Percentiles rank a stretch among this genome's conserved stretches.
Evolutionary conservation across 2,797 vertebrate species (phyloP).

Genomic region (Dromococcyx pavoninus): DNA sequence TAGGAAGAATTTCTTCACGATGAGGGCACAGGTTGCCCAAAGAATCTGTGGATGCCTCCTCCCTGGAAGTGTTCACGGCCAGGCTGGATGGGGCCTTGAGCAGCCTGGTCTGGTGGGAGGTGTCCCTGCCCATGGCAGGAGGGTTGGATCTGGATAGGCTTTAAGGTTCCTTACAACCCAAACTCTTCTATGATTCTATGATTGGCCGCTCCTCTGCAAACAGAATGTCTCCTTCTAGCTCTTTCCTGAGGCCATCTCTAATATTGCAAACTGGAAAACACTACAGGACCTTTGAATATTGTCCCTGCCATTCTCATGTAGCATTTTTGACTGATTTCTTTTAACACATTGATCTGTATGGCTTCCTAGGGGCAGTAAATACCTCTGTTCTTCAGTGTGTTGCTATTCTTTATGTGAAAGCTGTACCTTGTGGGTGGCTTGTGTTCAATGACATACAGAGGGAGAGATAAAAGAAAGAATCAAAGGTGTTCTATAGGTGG

Average conservation of each 20-base stretch:
- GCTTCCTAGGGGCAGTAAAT: neutral
- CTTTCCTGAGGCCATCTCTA: neutral
- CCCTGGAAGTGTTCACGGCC: too few relatives aligned
- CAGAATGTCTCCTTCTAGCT: neutral
- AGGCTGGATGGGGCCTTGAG: too few relatives aligned
- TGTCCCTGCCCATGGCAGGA: too few relatives aligned
- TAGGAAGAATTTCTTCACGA: too few relatives aligned
- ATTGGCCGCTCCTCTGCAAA: neutral
- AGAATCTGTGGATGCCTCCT: too few relatives aligned
- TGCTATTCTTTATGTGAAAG: neutral
- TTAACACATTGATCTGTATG: neutral
- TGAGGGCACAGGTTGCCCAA: too few relatives aligned
- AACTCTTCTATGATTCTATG: too few relatives aligned
- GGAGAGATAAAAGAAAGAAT: neutral
- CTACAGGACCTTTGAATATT: neutral
- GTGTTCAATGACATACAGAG: neutral
- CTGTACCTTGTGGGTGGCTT: neutral
- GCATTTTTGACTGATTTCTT: neutral
- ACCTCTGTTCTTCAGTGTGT: neutral
- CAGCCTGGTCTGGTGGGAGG: too few relatives aligned
- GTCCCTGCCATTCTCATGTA: neutral
- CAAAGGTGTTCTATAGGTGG: neutral
- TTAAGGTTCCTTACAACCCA: too few relatives aligned
- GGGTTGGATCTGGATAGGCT: too few relatives aligned
- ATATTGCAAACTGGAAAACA: neutral